These are phyloP conservation scores for Drosophila monieri DNA, from an alignment of 2,888 invertebrate species.

Conservation along the genomic window DNA sequence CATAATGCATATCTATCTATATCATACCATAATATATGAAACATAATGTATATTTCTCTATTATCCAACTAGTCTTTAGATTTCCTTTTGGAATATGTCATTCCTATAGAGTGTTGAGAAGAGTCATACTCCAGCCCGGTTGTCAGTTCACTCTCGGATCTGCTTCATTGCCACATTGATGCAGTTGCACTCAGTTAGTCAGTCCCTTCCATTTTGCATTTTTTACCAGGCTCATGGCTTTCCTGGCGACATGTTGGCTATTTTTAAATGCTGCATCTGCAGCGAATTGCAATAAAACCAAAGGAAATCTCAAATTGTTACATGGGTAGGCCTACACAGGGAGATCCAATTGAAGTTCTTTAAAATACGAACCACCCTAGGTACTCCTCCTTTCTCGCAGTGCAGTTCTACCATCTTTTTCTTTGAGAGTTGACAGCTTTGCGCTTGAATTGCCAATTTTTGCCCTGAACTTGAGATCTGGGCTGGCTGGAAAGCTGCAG, in stretches of 20 bases:
- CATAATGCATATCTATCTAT: too few relatives aligned
- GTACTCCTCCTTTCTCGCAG: not conserved
- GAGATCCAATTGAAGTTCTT: constrained; percentile 10
- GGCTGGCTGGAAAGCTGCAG: constrained; percentile 45
- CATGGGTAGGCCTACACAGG: constrained; percentile 1
- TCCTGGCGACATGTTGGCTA: constrained; percentile 70
- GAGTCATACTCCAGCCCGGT: constrained; percentile 9
- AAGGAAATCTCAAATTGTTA: constrained; percentile 15
- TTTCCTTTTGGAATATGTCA: not conserved
- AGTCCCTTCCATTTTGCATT: constrained; percentile 18
- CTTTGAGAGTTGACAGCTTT: constrained; percentile 61
- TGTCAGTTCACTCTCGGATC: constrained; percentile 50
- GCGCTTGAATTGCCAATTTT: constrained; percentile 69
- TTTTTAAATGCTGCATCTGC: constrained; percentile 68
- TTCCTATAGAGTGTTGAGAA: constrained; percentile 4
- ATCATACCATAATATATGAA: not conserved
- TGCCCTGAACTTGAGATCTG: constrained; percentile 43
- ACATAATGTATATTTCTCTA: too few relatives aligned
- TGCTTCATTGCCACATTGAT: constrained; percentile 70
- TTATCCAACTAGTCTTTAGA: too few relatives aligned
- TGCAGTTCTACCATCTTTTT: constrained; percentile 41
- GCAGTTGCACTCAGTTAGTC: constrained; percentile 40
- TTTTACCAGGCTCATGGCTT: constrained; percentile 34
- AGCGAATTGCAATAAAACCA: constrained; percentile 57
- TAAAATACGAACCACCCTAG: too few relatives aligned